phyloP scores from a whole-genome alignment of 2,797 vertebrate species.

The Aselliscus stoliczkanus region DNA sequence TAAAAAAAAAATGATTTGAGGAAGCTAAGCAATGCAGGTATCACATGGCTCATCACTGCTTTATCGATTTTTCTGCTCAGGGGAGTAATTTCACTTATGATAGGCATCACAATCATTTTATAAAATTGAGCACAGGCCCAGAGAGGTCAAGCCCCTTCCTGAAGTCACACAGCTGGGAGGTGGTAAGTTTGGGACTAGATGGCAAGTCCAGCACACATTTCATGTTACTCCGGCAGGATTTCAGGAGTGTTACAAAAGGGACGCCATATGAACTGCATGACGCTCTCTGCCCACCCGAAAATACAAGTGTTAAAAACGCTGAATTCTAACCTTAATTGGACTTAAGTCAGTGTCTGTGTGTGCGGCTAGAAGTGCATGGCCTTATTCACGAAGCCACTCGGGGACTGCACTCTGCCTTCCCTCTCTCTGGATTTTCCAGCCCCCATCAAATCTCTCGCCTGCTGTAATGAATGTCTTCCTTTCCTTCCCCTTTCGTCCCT shows the following conservation, averaged over 20 bases:
- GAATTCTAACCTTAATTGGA: not conserved
- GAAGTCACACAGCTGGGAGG: not conserved
- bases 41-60: accelerated
- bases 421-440: not conserved
- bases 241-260: not conserved
- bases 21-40: not conserved
- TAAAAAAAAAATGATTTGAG: not conserved
- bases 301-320: not conserved
- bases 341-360: not conserved
- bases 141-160: not conserved
- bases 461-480: slow-evolving; percentile 40
- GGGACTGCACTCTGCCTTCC: not conserved
- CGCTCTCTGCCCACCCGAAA: too few relatives aligned
- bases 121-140: not conserved
- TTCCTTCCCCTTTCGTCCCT: accelerated
- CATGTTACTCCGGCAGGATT: accelerated
- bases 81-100: not conserved
- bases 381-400: not conserved
- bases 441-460: not conserved
- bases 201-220: not conserved
- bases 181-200: not conserved
- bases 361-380: not conserved
- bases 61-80: not conserved
- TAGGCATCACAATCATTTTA: not conserved
- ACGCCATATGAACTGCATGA: accelerated